Base-by-base conservation (phyloP, 2,797 vertebrate genomes). In the Phataginus tetradactyla region DNA sequence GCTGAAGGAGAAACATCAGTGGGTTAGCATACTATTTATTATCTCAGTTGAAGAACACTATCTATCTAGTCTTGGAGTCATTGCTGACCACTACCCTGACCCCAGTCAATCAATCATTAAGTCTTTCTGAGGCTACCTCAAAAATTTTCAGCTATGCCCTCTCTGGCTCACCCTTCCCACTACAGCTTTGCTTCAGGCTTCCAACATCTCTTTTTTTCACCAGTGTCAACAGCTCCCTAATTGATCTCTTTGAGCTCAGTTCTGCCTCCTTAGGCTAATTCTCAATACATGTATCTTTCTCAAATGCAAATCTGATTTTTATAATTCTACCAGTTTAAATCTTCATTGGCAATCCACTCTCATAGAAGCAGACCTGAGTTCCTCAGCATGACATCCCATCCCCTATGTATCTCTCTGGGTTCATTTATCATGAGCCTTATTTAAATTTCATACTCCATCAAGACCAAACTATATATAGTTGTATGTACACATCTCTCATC, bases 291-390 rank as follows among this genome's bases (percentile, higher is more conserved):
- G 3, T 42, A 57, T 51, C 59, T 96, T 94, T 90, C 39, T 49
- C 90, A 96, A 92, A 57, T 45, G 53, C n/a, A 75, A 94, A 86
- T 69, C 14, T 86, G 20, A 66, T 71, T 95, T 45, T 86, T 45
- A 72, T 83, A 34, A 95, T 69, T 77, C 51, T 45, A 91, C 11
- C 64, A 14, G 55, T 83, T 86, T 86, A 86, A 78, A 55, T 74
- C 34, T 68, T 86, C 57, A 79, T 20, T 23, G 9, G 14, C 15
- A 92, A 90, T 29, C 17, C 15, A 84, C 42, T 79, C 32, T 87
- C 72, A 51, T 0, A 55, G 14, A 92, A 64, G 27, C 57, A 92
- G 57, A 7, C 21, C 27, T 59, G 57, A 92, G 8, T 80, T 86
- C 37, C 17, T 66, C 34, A 84, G 64, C 9, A n/a, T 57, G 42